Conservation (phyloP, 2,113 vertebrate species). For the Cranoglanis bouderius region DNA sequence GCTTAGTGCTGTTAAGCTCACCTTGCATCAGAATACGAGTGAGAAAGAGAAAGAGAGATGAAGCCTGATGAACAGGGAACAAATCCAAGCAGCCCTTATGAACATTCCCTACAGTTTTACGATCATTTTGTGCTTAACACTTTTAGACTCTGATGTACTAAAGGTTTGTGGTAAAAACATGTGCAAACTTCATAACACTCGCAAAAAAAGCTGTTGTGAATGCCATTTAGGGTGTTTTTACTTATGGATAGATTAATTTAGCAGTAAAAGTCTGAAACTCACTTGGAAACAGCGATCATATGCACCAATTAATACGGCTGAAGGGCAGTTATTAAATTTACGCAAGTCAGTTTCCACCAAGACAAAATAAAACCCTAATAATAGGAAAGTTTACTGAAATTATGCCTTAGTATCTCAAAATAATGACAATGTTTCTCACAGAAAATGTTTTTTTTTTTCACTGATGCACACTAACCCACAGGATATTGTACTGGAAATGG, state of each 20-base stretch:
- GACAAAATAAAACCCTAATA: background rate
- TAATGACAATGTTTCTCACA: background rate
- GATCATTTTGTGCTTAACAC: background rate
- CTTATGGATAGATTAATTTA: background rate
- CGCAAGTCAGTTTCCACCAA: background rate
- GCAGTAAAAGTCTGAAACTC: background rate
- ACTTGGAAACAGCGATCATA: background rate
- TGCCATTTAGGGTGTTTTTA: no score
- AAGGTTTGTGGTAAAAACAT: background rate
- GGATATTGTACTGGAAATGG: no score
- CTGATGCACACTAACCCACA: background rate
- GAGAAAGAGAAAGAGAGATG: background rate
- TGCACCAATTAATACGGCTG: background rate
- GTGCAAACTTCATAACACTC: background rate
- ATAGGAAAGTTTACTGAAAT: background rate
- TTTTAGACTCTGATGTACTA: background rate
- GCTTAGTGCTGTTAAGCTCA: constrained; percentile 18
- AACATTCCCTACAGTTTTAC: background rate
- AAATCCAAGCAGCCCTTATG: background rate
- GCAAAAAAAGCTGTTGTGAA: no score
- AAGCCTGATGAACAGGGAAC: background rate
- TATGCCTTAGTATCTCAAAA: background rate
- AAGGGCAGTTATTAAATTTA: background rate
- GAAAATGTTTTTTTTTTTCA: background rate
- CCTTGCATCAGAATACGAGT: background rate